phyloP scores from a whole-genome alignment of 2,113 vertebrate genomes.

The Pelecanoides urinatrix region DNA sequence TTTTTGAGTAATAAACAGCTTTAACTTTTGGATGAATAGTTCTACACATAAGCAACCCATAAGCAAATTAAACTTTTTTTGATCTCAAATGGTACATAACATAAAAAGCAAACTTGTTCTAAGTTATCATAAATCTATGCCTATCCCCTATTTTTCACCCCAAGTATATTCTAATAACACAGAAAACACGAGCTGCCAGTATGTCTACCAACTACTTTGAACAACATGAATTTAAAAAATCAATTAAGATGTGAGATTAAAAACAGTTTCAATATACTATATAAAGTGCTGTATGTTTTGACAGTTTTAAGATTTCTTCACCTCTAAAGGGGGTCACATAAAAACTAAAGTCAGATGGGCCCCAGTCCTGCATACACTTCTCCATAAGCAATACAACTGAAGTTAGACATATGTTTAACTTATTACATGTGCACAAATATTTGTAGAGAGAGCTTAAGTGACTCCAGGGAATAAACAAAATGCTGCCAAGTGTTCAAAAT shows the following conservation, averaged over 20 bases:
- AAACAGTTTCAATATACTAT: not conserved
- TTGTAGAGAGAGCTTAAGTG: not conserved
- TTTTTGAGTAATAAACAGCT: not conserved
- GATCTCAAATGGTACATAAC: not conserved
- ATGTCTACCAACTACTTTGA: not conserved
- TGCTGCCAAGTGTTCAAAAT: not conserved
- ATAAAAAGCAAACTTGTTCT: not conserved
- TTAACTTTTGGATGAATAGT: not conserved
- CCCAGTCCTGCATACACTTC: not conserved
- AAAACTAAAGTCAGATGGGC: not conserved
- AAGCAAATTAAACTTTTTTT: not conserved
- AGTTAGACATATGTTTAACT: not conserved
- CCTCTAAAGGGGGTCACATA: not conserved
- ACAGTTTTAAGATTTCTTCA: not conserved
- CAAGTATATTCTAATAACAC: not conserved
- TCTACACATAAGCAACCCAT: not conserved
- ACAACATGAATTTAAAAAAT: not conserved
- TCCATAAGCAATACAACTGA: not conserved
- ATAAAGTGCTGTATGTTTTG: not conserved
- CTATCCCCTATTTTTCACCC: not conserved
- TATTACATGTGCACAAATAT: not conserved
- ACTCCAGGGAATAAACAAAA: not conserved
- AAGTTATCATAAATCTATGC: not conserved
- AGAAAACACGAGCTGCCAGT: not conserved
- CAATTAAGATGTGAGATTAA: not conserved